Conservation (phyloP, 1,140 invertebrate genomes). For the Anthonomus grandis region DNA sequence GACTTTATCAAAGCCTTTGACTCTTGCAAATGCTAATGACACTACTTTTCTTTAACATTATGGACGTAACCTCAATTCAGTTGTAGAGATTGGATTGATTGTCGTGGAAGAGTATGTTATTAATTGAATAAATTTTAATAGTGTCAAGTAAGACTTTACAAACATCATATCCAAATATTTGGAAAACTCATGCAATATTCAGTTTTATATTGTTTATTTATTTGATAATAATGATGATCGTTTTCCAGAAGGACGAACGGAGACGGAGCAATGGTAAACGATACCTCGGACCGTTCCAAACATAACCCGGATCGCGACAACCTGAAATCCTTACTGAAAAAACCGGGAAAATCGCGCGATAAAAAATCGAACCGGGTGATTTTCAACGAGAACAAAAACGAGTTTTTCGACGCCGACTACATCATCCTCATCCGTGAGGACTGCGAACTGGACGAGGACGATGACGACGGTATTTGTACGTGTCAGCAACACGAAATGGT, state of each 20-base stretch:
- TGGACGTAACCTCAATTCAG: too few relatives aligned
- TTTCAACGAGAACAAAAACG: conserved; percentile 80
- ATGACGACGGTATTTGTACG: conserved; percentile 60
- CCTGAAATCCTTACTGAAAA: conserved; percentile 59
- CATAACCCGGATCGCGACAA: conserved; percentile 48
- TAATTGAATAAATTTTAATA: too few relatives aligned
- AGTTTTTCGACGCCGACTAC: conserved; percentile 84
- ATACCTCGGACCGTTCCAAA: conserved; percentile 39
- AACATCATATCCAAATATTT: too few relatives aligned
- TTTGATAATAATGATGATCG: too few relatives aligned
- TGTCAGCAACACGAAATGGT: conserved; percentile 71
- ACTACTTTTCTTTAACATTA: too few relatives aligned
- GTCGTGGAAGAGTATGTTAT: too few relatives aligned
- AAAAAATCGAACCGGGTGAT: conserved; percentile 60
- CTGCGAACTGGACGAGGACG: conserved; percentile 73
- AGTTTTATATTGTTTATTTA: too few relatives aligned
- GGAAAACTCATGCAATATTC: too few relatives aligned
- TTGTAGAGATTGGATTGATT: too few relatives aligned
- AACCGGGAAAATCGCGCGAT: conserved; percentile 50
- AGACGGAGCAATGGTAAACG: conserved; percentile 47
- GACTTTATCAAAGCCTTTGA: too few relatives aligned
- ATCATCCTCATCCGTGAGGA: conserved; percentile 82
- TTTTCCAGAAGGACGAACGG: conserved; percentile 25
- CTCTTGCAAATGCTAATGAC: too few relatives aligned
- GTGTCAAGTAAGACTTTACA: too few relatives aligned